phyloP scores from a whole-genome alignment of 1,140 invertebrate genomes.

The Ericerus pela region DNA sequence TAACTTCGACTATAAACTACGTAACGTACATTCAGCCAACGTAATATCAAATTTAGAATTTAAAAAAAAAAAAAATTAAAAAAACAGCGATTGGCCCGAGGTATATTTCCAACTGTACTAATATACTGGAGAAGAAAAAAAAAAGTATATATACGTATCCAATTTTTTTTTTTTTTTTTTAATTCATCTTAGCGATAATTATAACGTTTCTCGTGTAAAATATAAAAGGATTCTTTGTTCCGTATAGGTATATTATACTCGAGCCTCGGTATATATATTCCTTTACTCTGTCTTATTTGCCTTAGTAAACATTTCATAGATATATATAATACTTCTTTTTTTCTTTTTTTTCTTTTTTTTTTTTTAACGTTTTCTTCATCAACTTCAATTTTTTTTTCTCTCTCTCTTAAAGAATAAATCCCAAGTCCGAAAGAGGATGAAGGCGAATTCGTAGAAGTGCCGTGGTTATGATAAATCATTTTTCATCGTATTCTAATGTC shows the following conservation, averaged over 20 bases:
- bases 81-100: conserved; percentile 8
- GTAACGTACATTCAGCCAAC: not conserved
- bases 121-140: too few relatives aligned
- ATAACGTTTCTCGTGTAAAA: conserved; percentile 10
- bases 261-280: too few relatives aligned
- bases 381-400: too few relatives aligned
- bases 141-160: conserved; percentile 11
- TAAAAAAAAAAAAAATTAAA: too few relatives aligned
- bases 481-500: conserved; percentile 11
- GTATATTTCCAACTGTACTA: conserved; percentile 10
- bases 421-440: not conserved
- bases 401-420: conserved; percentile 9
- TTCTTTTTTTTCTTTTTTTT: too few relatives aligned
- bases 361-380: too few relatives aligned
- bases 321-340: not conserved
- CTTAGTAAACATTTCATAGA: conserved; percentile 7
- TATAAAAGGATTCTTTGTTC: conserved; percentile 12
- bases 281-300: not conserved
- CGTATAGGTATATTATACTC: too few relatives aligned
- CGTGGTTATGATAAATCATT: conserved; percentile 9
- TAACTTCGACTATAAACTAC: too few relatives aligned
- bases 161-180: conserved; percentile 1
- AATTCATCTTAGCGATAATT: conserved; percentile 11
- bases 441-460: conserved; percentile 11
- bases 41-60: conserved; percentile 5